These are phyloP conservation scores for Argyresthia albistria DNA, from an alignment of 2,888 invertebrate species.

Conservation along the genomic window DNA sequence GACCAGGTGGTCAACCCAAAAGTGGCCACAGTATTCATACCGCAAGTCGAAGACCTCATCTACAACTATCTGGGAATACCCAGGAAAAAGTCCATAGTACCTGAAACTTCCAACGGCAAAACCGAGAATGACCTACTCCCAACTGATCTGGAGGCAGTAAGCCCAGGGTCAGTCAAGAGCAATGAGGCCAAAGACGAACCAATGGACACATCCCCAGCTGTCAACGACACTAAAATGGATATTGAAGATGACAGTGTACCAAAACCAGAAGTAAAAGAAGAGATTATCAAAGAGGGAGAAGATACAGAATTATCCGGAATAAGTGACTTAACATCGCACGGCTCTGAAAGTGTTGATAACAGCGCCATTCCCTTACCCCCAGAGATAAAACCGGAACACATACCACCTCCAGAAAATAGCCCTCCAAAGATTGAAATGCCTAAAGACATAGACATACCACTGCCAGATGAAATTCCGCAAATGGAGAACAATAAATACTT, in stretches of 20 bases:
- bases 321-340: conserved; percentile 38
- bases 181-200: conserved; percentile 47
- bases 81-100: conserved; percentile 68
- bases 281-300: conserved; percentile 49
- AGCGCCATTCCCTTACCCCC: conserved; percentile 35
- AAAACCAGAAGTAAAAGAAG: conserved; percentile 21
- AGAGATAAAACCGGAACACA: conserved; percentile 48
- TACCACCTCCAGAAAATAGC: conserved; percentile 36
- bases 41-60: conserved; percentile 91
- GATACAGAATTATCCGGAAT: conserved; percentile 69
- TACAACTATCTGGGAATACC: conserved; percentile 89
- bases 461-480: conserved; percentile 17
- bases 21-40: conserved; percentile 88
- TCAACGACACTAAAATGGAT: conserved; percentile 14
- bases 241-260: conserved; percentile 29
- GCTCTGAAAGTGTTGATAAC: conserved; percentile 41
- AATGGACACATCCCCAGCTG: conserved; percentile 16
- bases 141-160: conserved; percentile 85
- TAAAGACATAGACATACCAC: conserved; percentile 28
- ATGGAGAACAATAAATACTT: conserved; percentile 22
- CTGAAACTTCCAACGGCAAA: conserved; percentile 44
- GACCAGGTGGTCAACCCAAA: conserved; percentile 97
- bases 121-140: conserved; percentile 75
- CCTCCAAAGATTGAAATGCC: conserved; percentile 65
- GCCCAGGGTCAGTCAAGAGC: conserved; percentile 82